Evolutionary conservation across 2,888 invertebrate genomes (phyloP).

Genomic region (Leptinotarsa tumamoca): DNA sequence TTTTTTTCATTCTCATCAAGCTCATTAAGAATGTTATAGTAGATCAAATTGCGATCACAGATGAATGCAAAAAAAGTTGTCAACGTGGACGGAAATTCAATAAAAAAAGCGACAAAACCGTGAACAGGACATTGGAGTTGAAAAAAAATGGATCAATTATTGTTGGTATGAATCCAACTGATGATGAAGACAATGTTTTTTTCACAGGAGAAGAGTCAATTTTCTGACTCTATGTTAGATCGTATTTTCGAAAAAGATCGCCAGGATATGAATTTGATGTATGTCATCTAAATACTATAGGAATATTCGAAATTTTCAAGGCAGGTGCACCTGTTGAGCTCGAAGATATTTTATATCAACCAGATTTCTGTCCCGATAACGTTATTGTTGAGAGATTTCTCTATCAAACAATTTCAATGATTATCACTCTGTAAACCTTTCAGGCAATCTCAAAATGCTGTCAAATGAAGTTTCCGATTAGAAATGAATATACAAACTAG

Average conservation of each 20-base stretch:
- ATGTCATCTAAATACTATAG: not conserved
- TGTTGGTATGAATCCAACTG: not conserved
- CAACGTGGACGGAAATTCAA: too few relatives aligned
- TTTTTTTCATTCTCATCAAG: too few relatives aligned
- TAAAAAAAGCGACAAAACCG: too few relatives aligned
- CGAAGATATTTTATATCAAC: not conserved
- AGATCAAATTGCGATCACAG: too few relatives aligned
- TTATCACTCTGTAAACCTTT: not conserved
- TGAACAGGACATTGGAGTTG: not conserved
- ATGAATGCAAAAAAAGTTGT: too few relatives aligned
- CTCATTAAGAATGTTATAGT: too few relatives aligned
- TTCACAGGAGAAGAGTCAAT: not conserved
- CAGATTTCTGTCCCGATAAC: not conserved
- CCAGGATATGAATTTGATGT: slow-evolving; percentile 2
- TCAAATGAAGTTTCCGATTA: too few relatives aligned
- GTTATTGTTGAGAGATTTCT: not conserved
- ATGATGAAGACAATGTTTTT: not conserved
- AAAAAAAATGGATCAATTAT: not conserved
- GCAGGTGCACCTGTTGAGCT: not conserved
- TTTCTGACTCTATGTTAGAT: not conserved
- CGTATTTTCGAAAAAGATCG: not conserved
- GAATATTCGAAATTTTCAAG: not conserved
- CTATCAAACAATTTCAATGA: not conserved
- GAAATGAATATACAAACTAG: too few relatives aligned
- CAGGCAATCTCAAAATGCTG: not conserved